Conservation (phyloP, 2,888 invertebrate species). For the Salpingus planirostris region DNA sequence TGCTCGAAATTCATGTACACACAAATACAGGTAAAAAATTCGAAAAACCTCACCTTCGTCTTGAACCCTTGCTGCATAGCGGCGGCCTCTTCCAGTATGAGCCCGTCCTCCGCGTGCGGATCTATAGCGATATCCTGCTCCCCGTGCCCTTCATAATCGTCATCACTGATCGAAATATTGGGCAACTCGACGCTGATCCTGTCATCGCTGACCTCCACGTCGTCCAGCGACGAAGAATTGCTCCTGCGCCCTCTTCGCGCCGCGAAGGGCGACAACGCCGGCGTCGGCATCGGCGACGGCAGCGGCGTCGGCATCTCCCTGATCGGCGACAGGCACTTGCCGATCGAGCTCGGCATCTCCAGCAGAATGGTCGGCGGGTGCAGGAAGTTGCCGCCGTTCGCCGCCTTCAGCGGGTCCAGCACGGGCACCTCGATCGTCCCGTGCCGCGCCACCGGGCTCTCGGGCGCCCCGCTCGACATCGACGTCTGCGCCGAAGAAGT, state of each 20-base stretch:
- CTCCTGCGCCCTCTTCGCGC: too few relatives aligned
- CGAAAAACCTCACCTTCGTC: too few relatives aligned
- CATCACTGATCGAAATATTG: conserved; percentile 36
- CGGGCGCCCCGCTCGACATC: conserved; percentile 48
- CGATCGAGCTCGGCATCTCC: conserved; percentile 65
- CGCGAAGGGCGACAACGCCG: conserved; percentile 59
- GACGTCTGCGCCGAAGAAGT: conserved; percentile 57
- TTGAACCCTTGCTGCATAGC: conserved; percentile 31
- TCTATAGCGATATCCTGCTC: conserved; percentile 38
- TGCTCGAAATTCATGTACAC: conserved; percentile 1
- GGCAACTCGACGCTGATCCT: conserved; percentile 42
- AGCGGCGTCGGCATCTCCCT: conserved; percentile 68
- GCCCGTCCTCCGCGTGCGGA: conserved; percentile 40
- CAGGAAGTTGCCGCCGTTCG: conserved; percentile 50
- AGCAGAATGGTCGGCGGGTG: conserved; percentile 68
- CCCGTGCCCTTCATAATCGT: conserved; percentile 35
- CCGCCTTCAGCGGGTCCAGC: conserved; percentile 56
- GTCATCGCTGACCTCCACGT: conserved; percentile 44
- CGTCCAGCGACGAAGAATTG: conserved; percentile 43
- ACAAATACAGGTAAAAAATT: too few relatives aligned
- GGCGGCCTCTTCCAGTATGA: conserved; percentile 39
- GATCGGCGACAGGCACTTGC: conserved; percentile 72
- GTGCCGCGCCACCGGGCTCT: conserved; percentile 50
- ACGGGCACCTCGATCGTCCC: conserved; percentile 53
- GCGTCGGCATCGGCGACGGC: conserved; percentile 64